These are phyloP conservation scores for Emydocephalus ijimae DNA, from an alignment of 2,113 vertebrate genomes.

Conservation along the genomic window DNA sequence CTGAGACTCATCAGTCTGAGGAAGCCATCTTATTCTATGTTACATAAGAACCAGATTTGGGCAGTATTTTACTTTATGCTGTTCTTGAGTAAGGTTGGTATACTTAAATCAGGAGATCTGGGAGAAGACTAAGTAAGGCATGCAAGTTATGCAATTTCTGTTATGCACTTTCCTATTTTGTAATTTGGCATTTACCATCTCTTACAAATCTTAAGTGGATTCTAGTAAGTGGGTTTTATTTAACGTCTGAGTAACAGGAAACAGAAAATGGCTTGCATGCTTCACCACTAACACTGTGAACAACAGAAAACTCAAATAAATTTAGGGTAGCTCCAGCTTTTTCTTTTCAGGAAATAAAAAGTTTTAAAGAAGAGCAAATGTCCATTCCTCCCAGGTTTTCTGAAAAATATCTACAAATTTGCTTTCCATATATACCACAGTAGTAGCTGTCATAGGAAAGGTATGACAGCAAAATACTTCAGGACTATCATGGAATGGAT, in stretches of 20 bases:
- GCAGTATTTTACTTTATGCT: rapidly evolving
- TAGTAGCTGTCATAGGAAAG: not conserved
- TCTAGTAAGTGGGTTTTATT: slow-evolving; percentile 21
- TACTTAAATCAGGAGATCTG: not conserved
- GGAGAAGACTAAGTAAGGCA: slow-evolving; percentile 17
- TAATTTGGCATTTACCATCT: slow-evolving; percentile 24
- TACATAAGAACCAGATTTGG: too few relatives aligned
- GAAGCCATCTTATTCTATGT: not conserved
- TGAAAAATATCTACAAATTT: not conserved
- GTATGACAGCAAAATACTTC: not conserved
- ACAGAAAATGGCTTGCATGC: slow-evolving; percentile 21
- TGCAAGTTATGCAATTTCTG: slow-evolving; percentile 27
- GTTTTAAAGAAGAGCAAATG: not conserved
- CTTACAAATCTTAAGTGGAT: slow-evolving; percentile 36
- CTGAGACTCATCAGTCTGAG: not conserved
- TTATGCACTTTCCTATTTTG: not conserved
- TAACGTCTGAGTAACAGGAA: slow-evolving; percentile 7
- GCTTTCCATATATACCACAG: not conserved
- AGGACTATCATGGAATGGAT: not conserved
- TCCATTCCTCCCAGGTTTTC: not conserved
- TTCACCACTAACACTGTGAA: slow-evolving; percentile 3
- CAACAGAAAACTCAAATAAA: not conserved
- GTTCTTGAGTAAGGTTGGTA: not conserved
- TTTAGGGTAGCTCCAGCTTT: slow-evolving; percentile 1
- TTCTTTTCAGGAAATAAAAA: not conserved